phyloP scores from a whole-genome alignment of 2,797 vertebrate species.

The Lepidocolaptes lacrymiger region DNA sequence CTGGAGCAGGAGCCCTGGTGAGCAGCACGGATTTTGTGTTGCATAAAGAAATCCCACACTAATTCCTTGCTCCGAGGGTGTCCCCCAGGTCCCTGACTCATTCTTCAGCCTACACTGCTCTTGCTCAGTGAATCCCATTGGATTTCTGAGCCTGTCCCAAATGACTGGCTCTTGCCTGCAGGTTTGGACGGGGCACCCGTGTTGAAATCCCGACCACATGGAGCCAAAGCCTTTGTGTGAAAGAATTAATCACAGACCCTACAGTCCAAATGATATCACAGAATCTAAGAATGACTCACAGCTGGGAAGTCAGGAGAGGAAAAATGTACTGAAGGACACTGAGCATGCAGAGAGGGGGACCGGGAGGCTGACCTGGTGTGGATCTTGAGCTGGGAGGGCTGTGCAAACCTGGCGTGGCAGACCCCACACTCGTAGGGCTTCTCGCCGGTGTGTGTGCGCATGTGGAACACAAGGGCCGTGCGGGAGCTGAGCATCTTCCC shows the following conservation, averaged over 20 bases:
- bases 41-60: neutral
- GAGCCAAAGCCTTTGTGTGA: neutral
- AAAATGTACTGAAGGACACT: neutral
- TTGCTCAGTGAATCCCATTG: neutral
- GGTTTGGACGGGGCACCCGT: neutral
- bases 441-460: slow-evolving; percentile 71
- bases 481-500: slow-evolving; percentile 75
- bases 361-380: slow-evolving; percentile 63
- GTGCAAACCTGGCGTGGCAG: slow-evolving; percentile 67
- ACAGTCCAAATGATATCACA: rapidly evolving
- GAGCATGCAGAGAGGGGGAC: neutral
- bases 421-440: slow-evolving; percentile 67
- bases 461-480: slow-evolving; percentile 70
- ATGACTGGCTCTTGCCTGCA: neutral
- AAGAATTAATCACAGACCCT: neutral
- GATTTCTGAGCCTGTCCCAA: neutral
- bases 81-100: neutral
- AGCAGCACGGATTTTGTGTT: rapidly evolving
- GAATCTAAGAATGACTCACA: neutral
- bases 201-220: neutral
- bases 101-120: neutral
- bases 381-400: slow-evolving; percentile 74
- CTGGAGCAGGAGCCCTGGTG: neutral
- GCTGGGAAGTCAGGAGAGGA: neutral
- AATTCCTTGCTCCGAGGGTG: neutral